A percentile compares a stretch with the other conserved stretches of the same genome.
Evolutionary conservation across 2,113 vertebrate genomes (phyloP).

Genomic region (Channa maculata): DNA sequence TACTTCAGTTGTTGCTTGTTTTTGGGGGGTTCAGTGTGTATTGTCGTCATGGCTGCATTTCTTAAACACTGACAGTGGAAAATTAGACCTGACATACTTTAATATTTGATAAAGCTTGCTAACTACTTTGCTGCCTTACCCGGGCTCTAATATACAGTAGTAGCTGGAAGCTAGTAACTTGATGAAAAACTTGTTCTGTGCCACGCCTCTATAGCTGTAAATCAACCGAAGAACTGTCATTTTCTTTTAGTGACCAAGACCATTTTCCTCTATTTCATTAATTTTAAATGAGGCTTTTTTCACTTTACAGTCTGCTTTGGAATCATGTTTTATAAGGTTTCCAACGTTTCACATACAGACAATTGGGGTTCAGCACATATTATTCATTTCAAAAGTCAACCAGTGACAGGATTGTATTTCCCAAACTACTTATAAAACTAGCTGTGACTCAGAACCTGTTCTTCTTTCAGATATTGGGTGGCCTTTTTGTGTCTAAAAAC

Average conservation of each 20-base stretch:
- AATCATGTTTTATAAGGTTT: conserved; percentile 57
- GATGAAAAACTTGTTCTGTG: conserved; percentile 57
- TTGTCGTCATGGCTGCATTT: conserved; percentile 43
- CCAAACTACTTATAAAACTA: conserved; percentile 40
- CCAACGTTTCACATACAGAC: conserved; percentile 44
- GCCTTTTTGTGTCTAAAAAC: conserved; percentile 31
- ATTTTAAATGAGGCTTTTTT: conserved; percentile 76
- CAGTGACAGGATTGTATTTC: conserved; percentile 47
- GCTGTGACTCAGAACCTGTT: conserved; percentile 17
- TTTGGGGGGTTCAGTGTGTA: conserved; percentile 7
- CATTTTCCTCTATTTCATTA: conserved; percentile 71
- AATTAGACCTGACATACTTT: conserved; percentile 56
- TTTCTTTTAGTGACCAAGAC: conserved; percentile 65
- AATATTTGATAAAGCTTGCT: conserved; percentile 73
- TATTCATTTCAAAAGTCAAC: conserved; percentile 57
- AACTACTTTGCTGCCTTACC: conserved; percentile 28
- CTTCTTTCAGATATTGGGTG: conserved; percentile 41
- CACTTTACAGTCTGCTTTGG: conserved; percentile 57
- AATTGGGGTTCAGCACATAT: conserved; percentile 26
- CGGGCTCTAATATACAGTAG: conserved; percentile 14
- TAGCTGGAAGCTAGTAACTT: conserved; percentile 43
- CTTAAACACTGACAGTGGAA: conserved; percentile 26
- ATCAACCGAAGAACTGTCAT: conserved; percentile 67
- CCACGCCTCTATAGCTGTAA: conserved; percentile 42
- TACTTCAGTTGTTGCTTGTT: too few species aligned